Evolutionary conservation across 2,888 invertebrate genomes (phyloP).

Genomic region (Orchestes rusci): DNA sequence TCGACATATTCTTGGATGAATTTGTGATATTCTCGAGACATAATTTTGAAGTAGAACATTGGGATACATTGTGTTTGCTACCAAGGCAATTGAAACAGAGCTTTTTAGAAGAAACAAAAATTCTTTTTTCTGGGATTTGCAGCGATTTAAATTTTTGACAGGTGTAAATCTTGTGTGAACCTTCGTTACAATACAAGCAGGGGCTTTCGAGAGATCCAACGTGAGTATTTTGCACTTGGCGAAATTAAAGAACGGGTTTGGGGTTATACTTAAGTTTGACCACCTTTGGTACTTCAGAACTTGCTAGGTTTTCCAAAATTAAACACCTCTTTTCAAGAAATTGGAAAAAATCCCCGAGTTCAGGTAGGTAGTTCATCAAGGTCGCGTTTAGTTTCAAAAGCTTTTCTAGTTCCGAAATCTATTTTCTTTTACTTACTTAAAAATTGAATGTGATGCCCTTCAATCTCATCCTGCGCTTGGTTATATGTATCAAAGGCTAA

Average conservation of each 20-base stretch:
- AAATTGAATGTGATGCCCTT: too few relatives aligned
- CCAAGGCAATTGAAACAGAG: conserved; percentile 15
- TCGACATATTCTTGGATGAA: conserved; percentile 12
- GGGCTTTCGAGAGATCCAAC: background rate
- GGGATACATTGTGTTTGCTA: conserved; percentile 1
- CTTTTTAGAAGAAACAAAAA: conserved; percentile 7
- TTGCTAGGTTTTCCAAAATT: background rate
- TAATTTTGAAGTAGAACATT: conserved; percentile 2
- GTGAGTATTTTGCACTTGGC: too few relatives aligned
- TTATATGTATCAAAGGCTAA: too few relatives aligned
- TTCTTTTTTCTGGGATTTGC: conserved; percentile 3
- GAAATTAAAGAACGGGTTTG: too few relatives aligned
- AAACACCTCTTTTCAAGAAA: too few relatives aligned
- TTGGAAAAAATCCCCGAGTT: background rate
- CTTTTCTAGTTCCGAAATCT: background rate
- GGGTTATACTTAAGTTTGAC: background rate
- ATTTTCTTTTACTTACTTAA: too few relatives aligned
- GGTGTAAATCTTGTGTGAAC: conserved; percentile 7
- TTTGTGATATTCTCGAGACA: conserved; percentile 15
- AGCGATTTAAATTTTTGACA: conserved; percentile 9
- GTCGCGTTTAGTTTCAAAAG: conserved; percentile 1
- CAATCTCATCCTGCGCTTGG: too few relatives aligned
- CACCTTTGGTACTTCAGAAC: background rate
- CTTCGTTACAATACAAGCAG: conserved; percentile 8
- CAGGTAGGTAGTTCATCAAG: background rate